Percentiles rank a stretch among this genome's conserved stretches.
These are phyloP conservation scores for Boloria selene DNA, from an alignment of 2,888 invertebrate genomes.

Conservation along the genomic window DNA sequence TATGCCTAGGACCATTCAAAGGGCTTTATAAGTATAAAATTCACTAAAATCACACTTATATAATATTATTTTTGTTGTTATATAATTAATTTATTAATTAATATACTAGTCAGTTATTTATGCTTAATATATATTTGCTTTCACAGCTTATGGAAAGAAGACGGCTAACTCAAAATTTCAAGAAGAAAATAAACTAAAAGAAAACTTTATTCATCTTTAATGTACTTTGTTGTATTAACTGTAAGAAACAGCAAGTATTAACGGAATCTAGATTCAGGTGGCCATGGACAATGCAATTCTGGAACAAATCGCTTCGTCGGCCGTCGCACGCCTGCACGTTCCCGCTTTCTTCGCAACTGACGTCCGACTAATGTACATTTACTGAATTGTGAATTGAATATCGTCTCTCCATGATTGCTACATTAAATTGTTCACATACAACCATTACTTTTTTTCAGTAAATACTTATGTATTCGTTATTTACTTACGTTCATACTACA, in stretches of 20 bases:
- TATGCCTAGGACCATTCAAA: no score
- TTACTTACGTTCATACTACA: not conserved
- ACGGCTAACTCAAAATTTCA: not conserved
- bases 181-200: not conserved
- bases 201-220: not conserved
- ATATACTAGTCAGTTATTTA: no score
- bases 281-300: conserved; percentile 28
- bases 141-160: no score
- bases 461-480: not conserved
- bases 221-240: not conserved
- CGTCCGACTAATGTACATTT: conserved; percentile 29
- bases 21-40: no score
- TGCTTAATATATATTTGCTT: no score
- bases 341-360: conserved; percentile 27
- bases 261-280: conserved; percentile 34
- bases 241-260: conserved; percentile 8
- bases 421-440: not conserved
- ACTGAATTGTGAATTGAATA: conserved; percentile 18
- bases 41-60: no score
- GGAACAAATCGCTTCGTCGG: conserved; percentile 23
- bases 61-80: no score
- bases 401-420: not conserved
- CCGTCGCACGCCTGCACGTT: conserved; percentile 21
- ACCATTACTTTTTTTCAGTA: not conserved
- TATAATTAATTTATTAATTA: no score